Base-by-base conservation (phyloP, 2,797 vertebrate genomes). In the Anolis apletophallus region DNA sequence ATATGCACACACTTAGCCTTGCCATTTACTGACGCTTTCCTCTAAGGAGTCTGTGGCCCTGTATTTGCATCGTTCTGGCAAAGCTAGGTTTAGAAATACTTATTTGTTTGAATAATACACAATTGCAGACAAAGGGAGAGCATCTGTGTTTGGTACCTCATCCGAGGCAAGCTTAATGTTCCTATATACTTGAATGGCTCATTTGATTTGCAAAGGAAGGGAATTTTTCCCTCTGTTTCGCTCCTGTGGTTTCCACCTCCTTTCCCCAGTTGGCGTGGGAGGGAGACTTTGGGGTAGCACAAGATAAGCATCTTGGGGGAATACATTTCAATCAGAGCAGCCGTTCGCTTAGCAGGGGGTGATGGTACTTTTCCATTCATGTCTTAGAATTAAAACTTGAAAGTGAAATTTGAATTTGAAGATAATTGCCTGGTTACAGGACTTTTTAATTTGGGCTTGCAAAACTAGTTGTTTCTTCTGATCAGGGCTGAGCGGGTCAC, bases 341-440 rank as follows among this genome's bases (percentile, higher is more conserved):
- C 55, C 32, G 50, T 85, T 85, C 83, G 10, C 83, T 83, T 92
- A 83, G 59, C 78, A n/a, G 84, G 57, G 29, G 12, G 3, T 76
- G 71, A 64, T 80, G 68, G 54, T 87, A 61, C 81, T 91, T 93
- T 80, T 86, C 84, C 85, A 92, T 91, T 84, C 74, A 1, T 91
- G 71, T 82, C 89, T 90, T 95, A 93, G 90, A 94, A 94, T 89
- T 79, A 94, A 90, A 96, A 95, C 74, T 92, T 95, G 88, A 91
- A 94, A 95, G 91, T 93, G 86, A 92, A 92, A 94, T 93, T 54
- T 93, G 91, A 93, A 95, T 94, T 88, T 91, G 92, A 95, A 90
- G 91, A 69, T 93, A 93, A 92, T 94, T 92, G 90, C 91, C 90
- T 95, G 94, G 93, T 95, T 95, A 92, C 72, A 90, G 71, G 85